Conservation (phyloP, 1,140 invertebrate genomes). For the Procambarus virginalis region DNA sequence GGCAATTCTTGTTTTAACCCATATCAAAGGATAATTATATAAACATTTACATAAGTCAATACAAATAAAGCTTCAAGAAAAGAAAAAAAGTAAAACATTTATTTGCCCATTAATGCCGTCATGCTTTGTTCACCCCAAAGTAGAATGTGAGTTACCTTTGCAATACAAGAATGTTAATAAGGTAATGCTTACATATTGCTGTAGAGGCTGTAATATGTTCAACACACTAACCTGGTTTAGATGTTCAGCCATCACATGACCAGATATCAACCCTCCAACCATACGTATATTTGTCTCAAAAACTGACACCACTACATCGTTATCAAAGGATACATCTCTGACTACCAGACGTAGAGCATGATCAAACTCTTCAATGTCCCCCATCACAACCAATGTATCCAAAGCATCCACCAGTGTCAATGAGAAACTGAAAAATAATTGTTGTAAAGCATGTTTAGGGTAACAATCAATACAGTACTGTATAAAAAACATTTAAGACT, state of each 20-base stretch:
- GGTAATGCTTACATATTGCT: too few relatives aligned
- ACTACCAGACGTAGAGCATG: conserved; percentile 87
- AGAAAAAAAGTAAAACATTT: too few relatives aligned
- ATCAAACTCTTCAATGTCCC: conserved; percentile 96
- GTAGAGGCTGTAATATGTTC: not conserved
- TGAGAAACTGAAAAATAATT: conserved; percentile 89
- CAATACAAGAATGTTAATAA: too few relatives aligned
- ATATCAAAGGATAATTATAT: too few relatives aligned
- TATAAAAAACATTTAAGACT: too few relatives aligned
- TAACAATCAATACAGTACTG: too few relatives aligned
- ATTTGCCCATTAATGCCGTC: too few relatives aligned
- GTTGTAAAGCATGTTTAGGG: conserved; percentile 14
- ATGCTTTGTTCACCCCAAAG: too few relatives aligned
- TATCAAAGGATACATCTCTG: conserved; percentile 91
- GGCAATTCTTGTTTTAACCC: too few relatives aligned
- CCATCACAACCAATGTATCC: conserved; percentile 90
- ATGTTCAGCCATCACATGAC: conserved; percentile 87
- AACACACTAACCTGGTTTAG: conserved; percentile 59
- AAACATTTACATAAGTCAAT: too few relatives aligned
- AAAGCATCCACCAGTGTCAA: conserved; percentile 95
- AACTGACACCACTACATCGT: conserved; percentile 95
- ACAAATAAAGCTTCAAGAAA: too few relatives aligned
- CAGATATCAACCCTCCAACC: conserved; percentile 94
- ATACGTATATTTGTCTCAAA: conserved; percentile 99
- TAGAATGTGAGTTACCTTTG: too few relatives aligned